These are phyloP conservation scores for Drosophila oshimai DNA, from an alignment of 1,140 invertebrate species.

Conservation along the genomic window DNA sequence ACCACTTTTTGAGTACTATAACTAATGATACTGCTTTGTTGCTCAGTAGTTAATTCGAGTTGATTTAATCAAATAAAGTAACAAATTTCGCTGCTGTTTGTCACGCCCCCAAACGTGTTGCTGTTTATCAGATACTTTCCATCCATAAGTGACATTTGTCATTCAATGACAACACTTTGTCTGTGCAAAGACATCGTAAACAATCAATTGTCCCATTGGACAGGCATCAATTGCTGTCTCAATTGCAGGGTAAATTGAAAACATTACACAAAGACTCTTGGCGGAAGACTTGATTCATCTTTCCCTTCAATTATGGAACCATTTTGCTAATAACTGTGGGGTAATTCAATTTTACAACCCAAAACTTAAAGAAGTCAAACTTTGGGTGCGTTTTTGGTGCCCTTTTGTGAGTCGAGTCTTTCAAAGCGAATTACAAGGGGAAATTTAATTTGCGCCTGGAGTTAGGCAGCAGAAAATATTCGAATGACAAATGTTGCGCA, in stretches of 20 bases:
- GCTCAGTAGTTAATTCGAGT: slow-evolving; percentile 2
- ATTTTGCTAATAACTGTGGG: slow-evolving; percentile 8
- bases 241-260: slow-evolving; percentile 12
- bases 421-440: slow-evolving; percentile 20
- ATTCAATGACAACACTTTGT: slow-evolving; percentile 20
- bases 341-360: slow-evolving; percentile 21
- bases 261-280: background rate
- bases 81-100: slow-evolving; percentile 18
- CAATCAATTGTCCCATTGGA: slow-evolving; percentile 28
- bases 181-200: slow-evolving; percentile 9
- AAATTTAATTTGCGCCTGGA: slow-evolving; percentile 60
- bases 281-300: slow-evolving; percentile 18
- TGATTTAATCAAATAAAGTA: slow-evolving; percentile 42
- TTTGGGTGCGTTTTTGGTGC: background rate
- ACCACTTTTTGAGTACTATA: slow-evolving; percentile 1
- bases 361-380: slow-evolving; percentile 61
- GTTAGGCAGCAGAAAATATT: slow-evolving; percentile 44
- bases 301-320: slow-evolving; percentile 15
- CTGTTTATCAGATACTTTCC: background rate
- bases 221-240: slow-evolving; percentile 22
- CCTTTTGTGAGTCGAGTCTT: background rate
- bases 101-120: slow-evolving; percentile 22
- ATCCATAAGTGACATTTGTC: background rate
- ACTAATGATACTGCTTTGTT: slow-evolving; percentile 23
- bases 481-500: slow-evolving; percentile 34